These are phyloP conservation scores for Neocloeon triangulifer DNA, from an alignment of 1,140 invertebrate genomes.

Conservation along the genomic window DNA sequence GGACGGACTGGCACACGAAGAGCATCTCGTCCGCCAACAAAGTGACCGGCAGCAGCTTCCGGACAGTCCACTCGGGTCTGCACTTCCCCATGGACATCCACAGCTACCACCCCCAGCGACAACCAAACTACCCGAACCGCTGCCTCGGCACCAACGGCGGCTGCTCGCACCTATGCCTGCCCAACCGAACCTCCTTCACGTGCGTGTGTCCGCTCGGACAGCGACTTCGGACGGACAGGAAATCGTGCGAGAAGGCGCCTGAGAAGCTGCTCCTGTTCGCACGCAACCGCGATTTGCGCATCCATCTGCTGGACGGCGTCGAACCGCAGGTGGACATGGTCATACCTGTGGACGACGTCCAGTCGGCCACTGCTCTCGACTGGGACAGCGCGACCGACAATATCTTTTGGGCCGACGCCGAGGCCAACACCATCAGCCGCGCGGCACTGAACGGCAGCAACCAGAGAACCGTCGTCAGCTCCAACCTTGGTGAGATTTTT, in stretches of 20 bases:
- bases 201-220: slow-evolving; percentile 72
- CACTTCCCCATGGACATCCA: slow-evolving; percentile 73
- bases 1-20: slow-evolving; percentile 83
- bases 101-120: slow-evolving; percentile 55
- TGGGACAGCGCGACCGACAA: slow-evolving; percentile 59
- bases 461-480: slow-evolving; percentile 38
- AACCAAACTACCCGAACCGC: slow-evolving; percentile 46
- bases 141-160: slow-evolving; percentile 54
- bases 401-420: slow-evolving; percentile 76
- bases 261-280: slow-evolving; percentile 61
- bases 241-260: slow-evolving; percentile 42
- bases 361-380: slow-evolving; percentile 58
- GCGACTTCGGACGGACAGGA: slow-evolving; percentile 42
- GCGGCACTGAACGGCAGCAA: slow-evolving; percentile 52
- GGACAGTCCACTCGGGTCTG: slow-evolving; percentile 49
- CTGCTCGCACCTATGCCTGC: slow-evolving; percentile 77
- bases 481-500: slow-evolving; percentile 39
- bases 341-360: slow-evolving; percentile 53
- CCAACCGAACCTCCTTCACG: slow-evolving; percentile 37
- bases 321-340: slow-evolving; percentile 18
- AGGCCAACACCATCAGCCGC: slow-evolving; percentile 55
- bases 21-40: slow-evolving; percentile 67
- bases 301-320: slow-evolving; percentile 36
- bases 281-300: slow-evolving; percentile 53
- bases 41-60: slow-evolving; percentile 44